Evolutionary conservation across 2,797 vertebrate genomes (phyloP).

Genomic region (Basileuterus tristriatus): DNA sequence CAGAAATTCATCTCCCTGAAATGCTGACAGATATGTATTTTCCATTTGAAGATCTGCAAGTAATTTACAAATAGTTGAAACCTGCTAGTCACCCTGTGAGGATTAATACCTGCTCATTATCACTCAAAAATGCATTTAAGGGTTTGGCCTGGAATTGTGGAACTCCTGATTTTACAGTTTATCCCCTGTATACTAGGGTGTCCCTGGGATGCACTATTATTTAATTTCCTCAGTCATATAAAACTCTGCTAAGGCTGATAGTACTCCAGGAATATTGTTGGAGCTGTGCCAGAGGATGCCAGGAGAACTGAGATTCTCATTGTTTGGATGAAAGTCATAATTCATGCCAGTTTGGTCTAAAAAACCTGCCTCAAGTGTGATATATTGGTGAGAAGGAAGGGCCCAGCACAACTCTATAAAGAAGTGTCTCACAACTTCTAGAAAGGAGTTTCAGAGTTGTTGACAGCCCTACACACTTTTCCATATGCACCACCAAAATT

Average conservation of each 20-base stretch:
- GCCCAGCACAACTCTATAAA: not conserved
- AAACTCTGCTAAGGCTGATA: not conserved
- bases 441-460: not conserved
- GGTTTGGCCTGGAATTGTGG: not conserved
- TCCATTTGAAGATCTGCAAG: not conserved
- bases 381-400: not conserved
- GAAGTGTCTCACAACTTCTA: not conserved
- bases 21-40: not conserved
- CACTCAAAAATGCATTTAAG: not conserved
- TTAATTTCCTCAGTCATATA: not conserved
- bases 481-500: not conserved
- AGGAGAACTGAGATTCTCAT: not conserved
- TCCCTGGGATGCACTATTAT: not conserved
- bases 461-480: not conserved
- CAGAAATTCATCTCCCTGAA: not conserved
- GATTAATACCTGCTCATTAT: not conserved
- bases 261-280: not conserved
- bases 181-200: not conserved
- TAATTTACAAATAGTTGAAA: not conserved
- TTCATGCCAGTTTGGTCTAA: not conserved
- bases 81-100: not conserved
- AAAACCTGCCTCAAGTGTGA: not conserved
- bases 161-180: not conserved
- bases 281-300: not conserved
- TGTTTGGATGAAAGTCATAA: not conserved